Percentiles rank a stretch among this genome's conserved stretches.
These are phyloP conservation scores for Oopsacas minuta DNA, from an alignment of 37 sponge, comb jelly and placozoan species.

Conservation along the genomic window DNA sequence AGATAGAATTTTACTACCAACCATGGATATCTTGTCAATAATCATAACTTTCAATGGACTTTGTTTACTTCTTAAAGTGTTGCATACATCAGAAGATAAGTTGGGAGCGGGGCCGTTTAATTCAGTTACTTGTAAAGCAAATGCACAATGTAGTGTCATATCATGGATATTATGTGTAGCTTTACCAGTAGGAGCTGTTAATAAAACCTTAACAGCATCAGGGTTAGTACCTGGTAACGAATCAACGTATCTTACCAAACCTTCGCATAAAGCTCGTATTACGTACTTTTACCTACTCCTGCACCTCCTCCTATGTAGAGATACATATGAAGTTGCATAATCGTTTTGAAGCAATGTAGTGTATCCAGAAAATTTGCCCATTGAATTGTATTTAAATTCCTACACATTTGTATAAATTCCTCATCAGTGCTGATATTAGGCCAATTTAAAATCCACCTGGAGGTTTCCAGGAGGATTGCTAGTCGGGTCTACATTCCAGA, in stretches of 20 bases:
- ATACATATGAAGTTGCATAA: neutral
- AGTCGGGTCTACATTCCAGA: too few species aligned
- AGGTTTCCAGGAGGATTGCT: too few species aligned
- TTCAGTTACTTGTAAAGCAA: neutral
- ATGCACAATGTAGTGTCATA: slow-evolving; percentile 32
- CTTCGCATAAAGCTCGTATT: slow-evolving; percentile 22
- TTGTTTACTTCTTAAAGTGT: neutral
- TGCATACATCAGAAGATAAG: slow-evolving; percentile 4
- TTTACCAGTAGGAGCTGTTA: slow-evolving; percentile 33
- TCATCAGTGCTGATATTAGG: too few species aligned
- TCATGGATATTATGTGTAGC: slow-evolving; percentile 33
- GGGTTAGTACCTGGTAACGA: neutral
- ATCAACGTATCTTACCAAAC: slow-evolving; percentile 20
- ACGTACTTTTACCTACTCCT: slow-evolving; percentile 40
- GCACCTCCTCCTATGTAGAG: slow-evolving; percentile 33
- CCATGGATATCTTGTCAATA: slow-evolving; percentile 37
- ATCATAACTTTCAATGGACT: slow-evolving; percentile 15
- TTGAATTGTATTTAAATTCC: too few species aligned
- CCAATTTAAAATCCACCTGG: too few species aligned
- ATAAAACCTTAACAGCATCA: slow-evolving; percentile 23
- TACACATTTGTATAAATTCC: too few species aligned
- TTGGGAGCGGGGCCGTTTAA: neutral
- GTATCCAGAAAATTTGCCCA: too few species aligned
- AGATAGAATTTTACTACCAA: slow-evolving; percentile 23
- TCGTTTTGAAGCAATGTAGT: neutral